Conservation (phyloP, 1,140 invertebrate genomes). For the Papilio polyxenes region DNA sequence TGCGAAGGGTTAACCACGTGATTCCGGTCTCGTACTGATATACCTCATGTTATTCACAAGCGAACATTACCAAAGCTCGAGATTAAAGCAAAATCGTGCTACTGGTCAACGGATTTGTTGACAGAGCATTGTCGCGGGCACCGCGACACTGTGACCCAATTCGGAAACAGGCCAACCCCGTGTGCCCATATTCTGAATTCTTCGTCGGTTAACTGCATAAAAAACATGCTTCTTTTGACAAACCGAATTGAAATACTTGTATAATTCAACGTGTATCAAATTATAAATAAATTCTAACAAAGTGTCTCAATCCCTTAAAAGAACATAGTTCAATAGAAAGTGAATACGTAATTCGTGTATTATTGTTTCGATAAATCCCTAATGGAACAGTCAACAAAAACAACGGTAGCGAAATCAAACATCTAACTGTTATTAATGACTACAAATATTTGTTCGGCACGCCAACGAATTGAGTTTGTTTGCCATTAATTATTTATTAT, state of each 20-base stretch:
- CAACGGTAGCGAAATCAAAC: background rate
- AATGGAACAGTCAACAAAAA: conserved; percentile 7
- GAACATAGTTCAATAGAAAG: background rate
- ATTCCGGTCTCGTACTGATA: background rate
- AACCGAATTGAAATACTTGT: background rate
- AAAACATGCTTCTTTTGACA: conserved; percentile 40
- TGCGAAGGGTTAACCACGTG: background rate
- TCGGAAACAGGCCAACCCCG: conserved; percentile 56
- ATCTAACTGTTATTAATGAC: conserved; percentile 27
- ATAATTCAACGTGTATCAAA: background rate
- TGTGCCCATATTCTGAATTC: conserved; percentile 51
- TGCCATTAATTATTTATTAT: conserved; percentile 35
- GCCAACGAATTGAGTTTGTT: conserved; percentile 35
- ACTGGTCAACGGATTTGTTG: conserved; percentile 47
- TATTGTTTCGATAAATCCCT: background rate
- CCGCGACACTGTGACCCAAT: conserved; percentile 68
- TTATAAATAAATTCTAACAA: background rate
- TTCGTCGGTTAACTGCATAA: conserved; percentile 42
- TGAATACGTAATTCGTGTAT: background rate
- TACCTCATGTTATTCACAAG: conserved; percentile 10
- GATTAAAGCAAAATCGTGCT: conserved; percentile 17
- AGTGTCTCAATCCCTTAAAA: too few relatives aligned
- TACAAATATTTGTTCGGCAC: conserved; percentile 25
- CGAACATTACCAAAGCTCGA: conserved; percentile 7
- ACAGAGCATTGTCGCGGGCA: conserved; percentile 42